Base-by-base conservation (phyloP, 2,888 invertebrate species). In the Belgica antarctica region DNA sequence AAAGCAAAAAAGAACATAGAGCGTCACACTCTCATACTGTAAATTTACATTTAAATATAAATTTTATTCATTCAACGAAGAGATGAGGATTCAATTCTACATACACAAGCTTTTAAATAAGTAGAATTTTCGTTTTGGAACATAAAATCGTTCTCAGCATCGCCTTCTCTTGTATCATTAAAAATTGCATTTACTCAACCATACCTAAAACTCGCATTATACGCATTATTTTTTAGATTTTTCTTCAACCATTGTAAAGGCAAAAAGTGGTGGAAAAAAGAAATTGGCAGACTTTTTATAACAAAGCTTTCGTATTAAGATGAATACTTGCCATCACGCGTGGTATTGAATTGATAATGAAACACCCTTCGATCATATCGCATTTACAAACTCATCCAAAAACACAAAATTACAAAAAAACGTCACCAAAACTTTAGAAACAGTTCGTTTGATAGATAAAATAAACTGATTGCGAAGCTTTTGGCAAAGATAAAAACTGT, bases 221-320 rank as follows among this genome's bases (percentile, higher is more conserved):
- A 24, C 57, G 47, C 68, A 65, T 65, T 65, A 65, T 65, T 65
- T n/a, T 65, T 27, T 65, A 68, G 68, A 68, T 68, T 68, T 68
- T 19, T 27, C 68, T 10, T 57, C 68, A 68, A 68, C 46, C 24
- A 62, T 62, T n/a, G 34, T 62, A 27, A 68, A 68, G 25, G 68
- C 34, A 22, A 68, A 68, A 57, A 34, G 24, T 17, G 34, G 65
- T 68, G 68, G 47, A 28, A 68, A 68, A 57, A 68, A 68, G 57
- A 68, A 68, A 68, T 68, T 68, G 68, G 68, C 68, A 28, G 68
- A 68, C 57, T 68, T 68, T 57, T 57, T 68, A 68, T 68, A 68
- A 68, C 68, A 68, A 47, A 47, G 47, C 31, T 59, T 59, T 59
- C 10, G 57, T 24, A 57, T 57, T 57, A 57, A n/a, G 59, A 4